phyloP scores from a whole-genome alignment of 2,113 vertebrate genomes.

The Hippotragus niger region DNA sequence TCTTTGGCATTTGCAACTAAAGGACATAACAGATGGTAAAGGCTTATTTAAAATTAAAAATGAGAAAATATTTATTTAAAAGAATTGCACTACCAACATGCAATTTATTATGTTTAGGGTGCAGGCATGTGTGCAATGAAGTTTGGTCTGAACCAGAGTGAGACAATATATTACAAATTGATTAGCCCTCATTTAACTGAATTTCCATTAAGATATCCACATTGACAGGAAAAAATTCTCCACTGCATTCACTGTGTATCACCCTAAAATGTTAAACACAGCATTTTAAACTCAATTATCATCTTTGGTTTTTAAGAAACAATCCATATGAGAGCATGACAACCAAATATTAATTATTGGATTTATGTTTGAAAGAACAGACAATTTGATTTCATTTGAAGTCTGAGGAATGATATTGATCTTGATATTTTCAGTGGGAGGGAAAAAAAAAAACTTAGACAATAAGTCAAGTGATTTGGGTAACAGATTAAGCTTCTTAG shows the following conservation, averaged over 20 bases:
- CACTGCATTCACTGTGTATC: background rate
- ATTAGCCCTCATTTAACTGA: constrained; percentile 7
- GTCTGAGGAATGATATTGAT: background rate
- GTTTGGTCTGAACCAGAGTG: constrained; percentile 41
- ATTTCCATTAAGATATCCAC: constrained; percentile 55
- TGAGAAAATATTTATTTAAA: constrained; percentile 73
- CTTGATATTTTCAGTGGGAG: background rate
- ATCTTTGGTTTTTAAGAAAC: constrained; percentile 13
- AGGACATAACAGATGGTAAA: constrained; percentile 63
- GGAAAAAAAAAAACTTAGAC: background rate
- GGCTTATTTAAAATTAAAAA: constrained; percentile 65
- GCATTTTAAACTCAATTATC: constrained; percentile 40
- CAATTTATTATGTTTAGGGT: constrained; percentile 40
- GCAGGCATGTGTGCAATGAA: background rate
- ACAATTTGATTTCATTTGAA: constrained; percentile 42
- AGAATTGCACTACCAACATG: constrained; percentile 28
- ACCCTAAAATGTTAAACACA: constrained; percentile 36
- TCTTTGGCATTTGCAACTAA: constrained; percentile 52
- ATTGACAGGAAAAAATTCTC: background rate
- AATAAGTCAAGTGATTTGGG: background rate
- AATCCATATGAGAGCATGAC: background rate
- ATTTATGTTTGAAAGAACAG: constrained; percentile 34
- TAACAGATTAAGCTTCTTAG: constrained; percentile 36
- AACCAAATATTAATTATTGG: constrained; percentile 36
- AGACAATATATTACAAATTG: constrained; percentile 34